Conservation (phyloP, 2,888 invertebrate genomes). For the Drosophila basisetae region DNA sequence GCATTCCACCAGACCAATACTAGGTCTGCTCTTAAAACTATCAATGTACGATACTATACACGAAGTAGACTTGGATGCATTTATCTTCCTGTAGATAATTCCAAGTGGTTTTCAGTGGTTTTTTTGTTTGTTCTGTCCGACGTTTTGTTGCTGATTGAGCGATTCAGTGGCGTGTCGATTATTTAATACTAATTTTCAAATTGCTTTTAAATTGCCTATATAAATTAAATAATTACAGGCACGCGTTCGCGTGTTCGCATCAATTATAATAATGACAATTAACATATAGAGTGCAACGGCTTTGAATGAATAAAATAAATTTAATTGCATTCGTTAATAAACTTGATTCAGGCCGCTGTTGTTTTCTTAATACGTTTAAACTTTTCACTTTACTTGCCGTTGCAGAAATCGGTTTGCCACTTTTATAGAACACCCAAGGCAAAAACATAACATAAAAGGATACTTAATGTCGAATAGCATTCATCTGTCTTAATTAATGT, state of each 20-base stretch:
- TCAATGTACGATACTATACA: background rate
- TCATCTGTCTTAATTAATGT: background rate
- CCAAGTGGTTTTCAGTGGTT: background rate
- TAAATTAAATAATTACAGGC: constrained; percentile 21
- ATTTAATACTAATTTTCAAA: background rate
- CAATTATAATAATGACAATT: constrained; percentile 8
- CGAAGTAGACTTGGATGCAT: background rate
- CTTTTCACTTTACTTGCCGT: background rate
- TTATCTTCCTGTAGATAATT: background rate
- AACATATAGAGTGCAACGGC: background rate
- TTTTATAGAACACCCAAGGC: background rate
- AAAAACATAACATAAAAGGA: background rate
- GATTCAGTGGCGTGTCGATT: background rate
- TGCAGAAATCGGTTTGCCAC: background rate
- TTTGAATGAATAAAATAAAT: background rate
- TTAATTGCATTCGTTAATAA: background rate
- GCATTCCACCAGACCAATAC: background rate
- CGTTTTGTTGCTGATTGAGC: background rate
- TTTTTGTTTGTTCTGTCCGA: background rate
- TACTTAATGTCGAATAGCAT: background rate
- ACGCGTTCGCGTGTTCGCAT: background rate
- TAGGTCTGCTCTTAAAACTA: background rate
- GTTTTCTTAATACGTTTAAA: background rate
- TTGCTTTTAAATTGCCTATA: background rate
- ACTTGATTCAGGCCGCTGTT: background rate